phyloP scores from a whole-genome alignment of 2,113 vertebrate species.

The Xiphorhynchus elegans region DNA sequence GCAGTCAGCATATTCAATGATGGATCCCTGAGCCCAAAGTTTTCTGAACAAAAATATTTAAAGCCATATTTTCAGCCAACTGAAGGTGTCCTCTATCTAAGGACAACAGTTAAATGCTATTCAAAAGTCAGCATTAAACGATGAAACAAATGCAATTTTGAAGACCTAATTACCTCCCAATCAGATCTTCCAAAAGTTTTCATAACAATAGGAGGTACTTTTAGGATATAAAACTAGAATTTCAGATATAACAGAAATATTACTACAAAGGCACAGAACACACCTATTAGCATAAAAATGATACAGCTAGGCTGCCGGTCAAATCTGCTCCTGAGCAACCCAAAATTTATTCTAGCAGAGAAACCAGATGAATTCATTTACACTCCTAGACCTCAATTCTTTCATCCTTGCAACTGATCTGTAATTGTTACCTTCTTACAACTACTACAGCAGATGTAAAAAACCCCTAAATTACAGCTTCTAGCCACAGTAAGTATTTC shows the following conservation, averaged over 20 bases:
- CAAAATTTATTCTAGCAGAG: neutral
- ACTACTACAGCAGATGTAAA: constrained; percentile 6
- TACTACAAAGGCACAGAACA: neutral
- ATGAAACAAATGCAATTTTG: neutral
- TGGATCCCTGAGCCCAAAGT: neutral
- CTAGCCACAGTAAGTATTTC: constrained; percentile 3
- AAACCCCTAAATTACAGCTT: constrained; percentile 14
- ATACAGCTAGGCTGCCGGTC: neutral
- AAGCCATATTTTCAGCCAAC: neutral
- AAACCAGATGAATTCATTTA: constrained; percentile 12
- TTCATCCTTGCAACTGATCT: constrained; percentile 31
- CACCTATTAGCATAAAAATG: neutral
- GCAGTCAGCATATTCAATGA: neutral
- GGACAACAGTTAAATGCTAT: neutral
- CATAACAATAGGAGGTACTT: neutral
- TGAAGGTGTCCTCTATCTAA: neutral
- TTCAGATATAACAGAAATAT: neutral
- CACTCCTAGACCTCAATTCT: neutral
- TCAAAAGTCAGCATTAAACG: neutral
- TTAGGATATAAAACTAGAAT: neutral
- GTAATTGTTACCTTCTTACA: constrained; percentile 18
- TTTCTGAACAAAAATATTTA: neutral
- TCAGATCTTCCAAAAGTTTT: neutral
- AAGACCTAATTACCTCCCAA: neutral
- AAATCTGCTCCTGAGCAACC: neutral